These are phyloP conservation scores for Puffinus mauretanicus DNA, from an alignment of 2,113 vertebrate species.

Conservation along the genomic window DNA sequence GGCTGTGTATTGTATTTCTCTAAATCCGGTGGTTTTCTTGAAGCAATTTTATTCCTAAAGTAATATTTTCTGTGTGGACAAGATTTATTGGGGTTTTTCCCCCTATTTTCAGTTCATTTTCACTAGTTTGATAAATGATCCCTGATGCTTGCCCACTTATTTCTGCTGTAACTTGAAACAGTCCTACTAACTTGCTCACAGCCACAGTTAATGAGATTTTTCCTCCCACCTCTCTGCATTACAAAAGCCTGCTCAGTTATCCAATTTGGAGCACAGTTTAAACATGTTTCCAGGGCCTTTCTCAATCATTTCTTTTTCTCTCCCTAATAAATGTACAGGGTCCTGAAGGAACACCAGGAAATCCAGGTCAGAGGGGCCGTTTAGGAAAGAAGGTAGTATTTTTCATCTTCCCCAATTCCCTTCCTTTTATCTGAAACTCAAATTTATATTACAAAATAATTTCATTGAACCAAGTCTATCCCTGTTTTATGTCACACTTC, in stretches of 20 bases:
- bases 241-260: neutral
- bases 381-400: slow-evolving; percentile 88
- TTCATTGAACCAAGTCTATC: neutral
- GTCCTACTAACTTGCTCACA: neutral
- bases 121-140: neutral
- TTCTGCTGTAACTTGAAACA: neutral
- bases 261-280: neutral
- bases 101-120: neutral
- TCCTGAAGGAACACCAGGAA: slow-evolving; percentile 86
- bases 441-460: neutral
- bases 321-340: slow-evolving; percentile 77
- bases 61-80: neutral
- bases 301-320: neutral
- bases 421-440: neutral
- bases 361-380: slow-evolving; percentile 85
- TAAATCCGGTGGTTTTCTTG: neutral
- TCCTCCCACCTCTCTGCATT: neutral
- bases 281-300: neutral
- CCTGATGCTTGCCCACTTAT: neutral
- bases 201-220: neutral
- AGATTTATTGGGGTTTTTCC: neutral
- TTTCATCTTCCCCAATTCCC: neutral
- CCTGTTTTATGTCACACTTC: neutral
- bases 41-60: neutral
- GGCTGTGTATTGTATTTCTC: neutral